Conservation (phyloP, 2,797 vertebrate species). For the Diglossa cyanea region DNA sequence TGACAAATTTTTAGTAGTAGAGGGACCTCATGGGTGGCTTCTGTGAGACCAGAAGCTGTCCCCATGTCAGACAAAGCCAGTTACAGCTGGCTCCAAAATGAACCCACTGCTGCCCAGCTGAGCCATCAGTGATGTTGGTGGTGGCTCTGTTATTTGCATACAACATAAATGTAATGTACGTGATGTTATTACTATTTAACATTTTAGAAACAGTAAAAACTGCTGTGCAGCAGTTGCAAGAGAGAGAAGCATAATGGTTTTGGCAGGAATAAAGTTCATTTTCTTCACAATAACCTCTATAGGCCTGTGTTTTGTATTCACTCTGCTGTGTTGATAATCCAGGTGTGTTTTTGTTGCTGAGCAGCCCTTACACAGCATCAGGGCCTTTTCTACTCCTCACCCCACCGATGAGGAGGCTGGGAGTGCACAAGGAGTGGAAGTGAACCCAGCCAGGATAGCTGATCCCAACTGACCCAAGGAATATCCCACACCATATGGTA, state of each 20-base stretch:
- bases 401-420: background rate
- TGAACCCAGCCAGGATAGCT: background rate
- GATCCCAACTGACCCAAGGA: background rate
- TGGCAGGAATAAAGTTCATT: background rate
- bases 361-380: background rate
- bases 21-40: background rate
- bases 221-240: background rate
- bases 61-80: background rate
- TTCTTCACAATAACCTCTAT: background rate
- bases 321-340: background rate
- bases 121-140: background rate
- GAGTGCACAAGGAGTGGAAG: background rate
- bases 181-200: background rate
- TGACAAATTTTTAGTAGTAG: background rate
- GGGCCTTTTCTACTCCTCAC: background rate
- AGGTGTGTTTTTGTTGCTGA: background rate
- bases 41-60: background rate
- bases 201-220: background rate
- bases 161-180: no score
- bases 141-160: background rate
- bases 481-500: background rate
- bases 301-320: background rate
- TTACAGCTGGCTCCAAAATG: background rate
- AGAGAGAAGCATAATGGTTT: background rate
- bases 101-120: background rate